These are phyloP conservation scores for Melospiza melodia DNA, from an alignment of 2,113 vertebrate species.

Conservation along the genomic window DNA sequence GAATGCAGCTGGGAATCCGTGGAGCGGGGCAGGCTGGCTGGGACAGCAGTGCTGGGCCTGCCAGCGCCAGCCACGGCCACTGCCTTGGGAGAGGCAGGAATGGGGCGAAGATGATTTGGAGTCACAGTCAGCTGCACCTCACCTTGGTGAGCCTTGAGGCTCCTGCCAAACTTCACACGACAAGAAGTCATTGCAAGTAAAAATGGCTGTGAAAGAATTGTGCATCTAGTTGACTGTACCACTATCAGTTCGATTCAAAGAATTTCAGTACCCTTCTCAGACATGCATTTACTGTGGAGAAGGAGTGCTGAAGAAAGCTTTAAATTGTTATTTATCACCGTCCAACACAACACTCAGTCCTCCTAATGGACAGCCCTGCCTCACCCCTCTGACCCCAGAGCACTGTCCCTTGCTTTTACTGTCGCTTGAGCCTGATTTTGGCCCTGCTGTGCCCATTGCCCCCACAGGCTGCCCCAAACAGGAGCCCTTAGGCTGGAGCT, in stretches of 20 bases:
- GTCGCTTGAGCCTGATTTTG: neutral
- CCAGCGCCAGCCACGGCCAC: fast-evolving
- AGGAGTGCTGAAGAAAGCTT: neutral
- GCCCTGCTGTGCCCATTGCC: neutral
- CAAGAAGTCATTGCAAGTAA: neutral
- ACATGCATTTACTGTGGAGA: neutral
- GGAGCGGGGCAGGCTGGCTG: neutral
- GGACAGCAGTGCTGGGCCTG: neutral
- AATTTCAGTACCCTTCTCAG: neutral
- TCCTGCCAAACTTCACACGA: fast-evolving
- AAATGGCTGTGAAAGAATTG: neutral
- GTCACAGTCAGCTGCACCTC: fast-evolving
- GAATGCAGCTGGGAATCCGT: neutral
- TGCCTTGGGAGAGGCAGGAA: neutral
- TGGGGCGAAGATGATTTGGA: fast-evolving
- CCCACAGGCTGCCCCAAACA: fast-evolving
- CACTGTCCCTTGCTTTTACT: neutral
- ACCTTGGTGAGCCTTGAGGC: neutral
- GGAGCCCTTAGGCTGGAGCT: neutral
- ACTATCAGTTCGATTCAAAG: neutral
- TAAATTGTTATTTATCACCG: neutral
- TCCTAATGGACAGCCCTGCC: neutral
- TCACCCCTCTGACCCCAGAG: no score
- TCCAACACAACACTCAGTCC: fast-evolving
- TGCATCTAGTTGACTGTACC: neutral